Conservation (phyloP, 2,797 vertebrate genomes). For the Amblyopsis hoosieri region DNA sequence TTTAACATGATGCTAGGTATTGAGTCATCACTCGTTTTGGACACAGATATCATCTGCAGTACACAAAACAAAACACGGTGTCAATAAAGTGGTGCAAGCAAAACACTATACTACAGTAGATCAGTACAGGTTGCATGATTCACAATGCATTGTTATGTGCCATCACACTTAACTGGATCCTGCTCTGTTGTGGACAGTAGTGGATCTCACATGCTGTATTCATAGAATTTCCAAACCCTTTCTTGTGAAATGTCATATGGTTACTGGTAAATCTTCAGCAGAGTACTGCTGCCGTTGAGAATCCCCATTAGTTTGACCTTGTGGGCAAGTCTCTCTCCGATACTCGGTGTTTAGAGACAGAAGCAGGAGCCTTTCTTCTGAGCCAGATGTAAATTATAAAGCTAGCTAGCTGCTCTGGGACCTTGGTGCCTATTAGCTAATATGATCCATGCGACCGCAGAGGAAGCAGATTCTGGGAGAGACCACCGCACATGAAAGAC, state of each 20-base stretch:
- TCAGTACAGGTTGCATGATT: neutral
- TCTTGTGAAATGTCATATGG: conserved; percentile 22
- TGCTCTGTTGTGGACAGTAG: neutral
- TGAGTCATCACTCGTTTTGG: neutral
- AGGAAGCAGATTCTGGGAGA: conserved; percentile 56
- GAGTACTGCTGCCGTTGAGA: conserved; percentile 9
- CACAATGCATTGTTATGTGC: neutral
- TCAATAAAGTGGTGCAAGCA: neutral
- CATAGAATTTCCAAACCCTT: conserved; percentile 4
- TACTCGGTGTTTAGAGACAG: conserved; percentile 33
- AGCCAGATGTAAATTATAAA: conserved; percentile 65
- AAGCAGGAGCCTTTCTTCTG: conserved; percentile 36
- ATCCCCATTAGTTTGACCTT: conserved; percentile 13
- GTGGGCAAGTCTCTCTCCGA: conserved; percentile 27
- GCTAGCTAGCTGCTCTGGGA: conserved; percentile 30
- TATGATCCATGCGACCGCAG: conserved; percentile 58
- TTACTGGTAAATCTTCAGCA: neutral
- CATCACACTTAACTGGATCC: neutral
- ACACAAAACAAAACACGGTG: neutral
- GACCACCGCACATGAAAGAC: conserved; percentile 46
- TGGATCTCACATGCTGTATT: conserved; percentile 3
- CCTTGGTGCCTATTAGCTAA: conserved; percentile 47
- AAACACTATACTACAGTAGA: too few species aligned
- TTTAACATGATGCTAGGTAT: too few species aligned
- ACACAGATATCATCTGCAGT: neutral